These are phyloP conservation scores for Halcyon smyrnensis DNA, from an alignment of 2,797 vertebrate genomes.

Conservation along the genomic window DNA sequence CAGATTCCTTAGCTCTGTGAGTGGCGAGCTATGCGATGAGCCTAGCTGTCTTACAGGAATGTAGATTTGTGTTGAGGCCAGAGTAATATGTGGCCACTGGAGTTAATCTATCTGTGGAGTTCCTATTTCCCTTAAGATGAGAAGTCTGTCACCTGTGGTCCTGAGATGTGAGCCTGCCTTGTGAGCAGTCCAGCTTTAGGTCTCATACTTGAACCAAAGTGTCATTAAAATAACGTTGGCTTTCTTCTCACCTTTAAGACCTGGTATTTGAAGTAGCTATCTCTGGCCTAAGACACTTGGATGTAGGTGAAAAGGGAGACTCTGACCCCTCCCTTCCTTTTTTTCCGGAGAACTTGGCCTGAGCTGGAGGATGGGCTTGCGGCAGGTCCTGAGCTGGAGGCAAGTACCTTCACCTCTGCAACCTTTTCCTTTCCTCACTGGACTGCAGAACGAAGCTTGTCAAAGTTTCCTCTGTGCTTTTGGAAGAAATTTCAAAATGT, in stretches of 20 bases:
- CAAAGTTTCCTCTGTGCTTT: not conserved
- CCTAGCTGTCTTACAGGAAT: not conserved
- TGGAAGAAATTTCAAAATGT: not conserved
- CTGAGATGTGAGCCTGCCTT: not conserved
- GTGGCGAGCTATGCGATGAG: not conserved
- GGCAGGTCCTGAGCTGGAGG: not conserved
- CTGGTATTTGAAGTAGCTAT: not conserved
- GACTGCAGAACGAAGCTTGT: not conserved
- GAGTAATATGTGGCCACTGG: not conserved
- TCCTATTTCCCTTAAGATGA: not conserved
- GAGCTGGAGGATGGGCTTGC: too few species aligned
- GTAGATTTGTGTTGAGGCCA: not conserved
- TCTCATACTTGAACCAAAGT: not conserved
- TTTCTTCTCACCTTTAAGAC: not conserved
- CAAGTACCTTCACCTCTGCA: not conserved
- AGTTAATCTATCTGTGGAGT: not conserved
- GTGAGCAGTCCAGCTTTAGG: not conserved
- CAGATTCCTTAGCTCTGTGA: not conserved
- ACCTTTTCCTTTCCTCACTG: not conserved
- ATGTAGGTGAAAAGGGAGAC: not conserved
- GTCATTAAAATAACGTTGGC: not conserved
- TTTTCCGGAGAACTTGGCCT: not conserved
- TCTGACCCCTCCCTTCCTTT: not conserved
- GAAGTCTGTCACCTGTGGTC: not conserved
- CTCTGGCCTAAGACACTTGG: not conserved